Base-by-base conservation (phyloP, 92 coral and sea anemone genomes). In the Pocillopora meandrina region DNA sequence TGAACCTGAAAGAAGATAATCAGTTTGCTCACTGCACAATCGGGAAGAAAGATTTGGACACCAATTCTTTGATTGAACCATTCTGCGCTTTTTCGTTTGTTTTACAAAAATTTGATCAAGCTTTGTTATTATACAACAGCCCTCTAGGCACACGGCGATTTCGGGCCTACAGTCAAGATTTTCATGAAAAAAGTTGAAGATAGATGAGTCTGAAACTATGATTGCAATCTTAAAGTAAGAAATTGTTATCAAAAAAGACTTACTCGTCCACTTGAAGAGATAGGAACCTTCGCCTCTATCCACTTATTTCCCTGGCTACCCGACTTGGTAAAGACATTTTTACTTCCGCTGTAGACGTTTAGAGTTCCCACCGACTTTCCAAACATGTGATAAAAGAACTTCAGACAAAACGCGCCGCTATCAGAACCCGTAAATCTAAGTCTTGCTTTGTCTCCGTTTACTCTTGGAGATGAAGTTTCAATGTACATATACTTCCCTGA, bases 341-440 rank as follows among this genome's bases (percentile, higher is more conserved):
- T 26, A 56, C 64, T 65, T 14, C 92, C 92, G 21, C 57, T 79
- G 52, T 47, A 89, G 5, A 89, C 88, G 33, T 86, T 90, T 0
- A 90, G 85, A 10, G 78, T 58, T 3, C 88, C 85, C 74, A 90
- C 52, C 52, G 71, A 26, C 0, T 9, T 1, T 3, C 93, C 93
- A 78, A 61, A 82, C 93, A 90, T 90, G 72, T 90, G 90, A 57
- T 86, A 90, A 58, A 82, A 90, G 82, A 90, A 86, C 5, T 81
- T 57, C 81, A 90, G 61, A 78, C 93, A 90, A 42, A 77, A 49
- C 49, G 21, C 20, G 15, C 82, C 87, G 60, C 86, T 72, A 26
- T 33, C 61, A 16, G 81, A 26, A 15, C 56, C 35, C n/a, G 61
- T 57, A 64, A 80, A 77, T 36, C 36, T 60, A 15, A 90, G 84